Evolutionary conservation across 2,888 invertebrate genomes (phyloP).

Genomic region (Euplagia quadripunctaria): DNA sequence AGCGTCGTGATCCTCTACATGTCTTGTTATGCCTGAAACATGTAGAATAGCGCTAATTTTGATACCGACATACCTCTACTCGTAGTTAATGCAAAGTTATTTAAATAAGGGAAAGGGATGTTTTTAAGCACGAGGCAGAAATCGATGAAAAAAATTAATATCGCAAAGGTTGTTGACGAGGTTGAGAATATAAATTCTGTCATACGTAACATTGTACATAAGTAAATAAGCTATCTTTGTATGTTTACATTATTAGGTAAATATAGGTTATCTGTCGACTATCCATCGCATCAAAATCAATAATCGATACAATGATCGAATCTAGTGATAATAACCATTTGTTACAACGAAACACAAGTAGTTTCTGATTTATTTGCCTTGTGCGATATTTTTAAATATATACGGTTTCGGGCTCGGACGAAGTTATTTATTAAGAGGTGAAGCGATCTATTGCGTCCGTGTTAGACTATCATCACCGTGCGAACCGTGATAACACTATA

Average conservation of each 20-base stretch:
- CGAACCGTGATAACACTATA: too few relatives aligned
- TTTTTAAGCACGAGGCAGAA: too few relatives aligned
- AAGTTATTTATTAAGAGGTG: too few relatives aligned
- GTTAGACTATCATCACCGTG: too few relatives aligned
- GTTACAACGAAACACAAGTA: constrained; percentile 23
- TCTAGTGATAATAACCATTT: constrained; percentile 26
- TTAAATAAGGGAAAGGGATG: not conserved
- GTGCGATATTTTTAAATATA: not conserved
- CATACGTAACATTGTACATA: too few relatives aligned
- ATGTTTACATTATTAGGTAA: constrained; percentile 8
- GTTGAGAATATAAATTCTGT: too few relatives aligned
- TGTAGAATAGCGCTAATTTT: not conserved
- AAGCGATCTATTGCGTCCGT: too few relatives aligned
- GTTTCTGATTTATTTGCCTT: constrained; percentile 3
- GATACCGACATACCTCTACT: not conserved
- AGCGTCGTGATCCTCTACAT: constrained; percentile 62
- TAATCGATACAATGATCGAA: constrained; percentile 21
- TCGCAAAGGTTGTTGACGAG: too few relatives aligned
- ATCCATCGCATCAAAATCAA: constrained; percentile 16
- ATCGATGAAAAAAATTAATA: too few relatives aligned
- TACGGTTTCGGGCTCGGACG: not conserved
- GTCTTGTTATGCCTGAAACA: constrained; percentile 18
- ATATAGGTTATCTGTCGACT: constrained; percentile 13
- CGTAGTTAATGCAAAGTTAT: not conserved
- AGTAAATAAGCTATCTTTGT: too few relatives aligned